Evolutionary conservation across 2,113 vertebrate species (phyloP), one percentile per base, ranked within the genome.

Genomic region (Chinchilla lanigera): DNA sequence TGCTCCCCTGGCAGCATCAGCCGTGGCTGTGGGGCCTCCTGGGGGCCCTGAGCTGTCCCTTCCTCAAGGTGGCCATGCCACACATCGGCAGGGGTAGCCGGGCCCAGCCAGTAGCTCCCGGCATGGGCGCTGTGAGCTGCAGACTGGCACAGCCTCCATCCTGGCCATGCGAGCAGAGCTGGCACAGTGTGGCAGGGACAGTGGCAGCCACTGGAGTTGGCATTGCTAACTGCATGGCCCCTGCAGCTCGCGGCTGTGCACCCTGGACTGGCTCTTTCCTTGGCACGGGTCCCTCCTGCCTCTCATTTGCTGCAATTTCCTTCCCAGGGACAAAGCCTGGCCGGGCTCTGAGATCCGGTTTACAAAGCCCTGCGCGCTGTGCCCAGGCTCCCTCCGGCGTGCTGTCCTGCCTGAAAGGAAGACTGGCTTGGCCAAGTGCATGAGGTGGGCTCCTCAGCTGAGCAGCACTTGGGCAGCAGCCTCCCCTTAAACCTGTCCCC

Each of bases 1-100:
- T 54, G 65, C 81, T 95, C 90, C 93, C 71, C 92, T 96, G 95
- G 90, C 96, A 94, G 77, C 54, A 86, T 69, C 41, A 61, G n/a
- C 94, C 86, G 63, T 78, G 96, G 86, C 44, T 91, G 90, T 22
- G 71, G 86, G 84, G 92, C 38, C 50, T 28, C 17, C 67, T 78
- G 69, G 24, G 86, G 83, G 83, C 93, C 83, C 96, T 56, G 0
- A 2, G 38, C 50, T 69, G 38, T 86, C 96, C 84, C 69, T 95
- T 97, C n/a, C 33, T 94, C 73, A 10, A 35, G 89, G 98, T 52
- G 14, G 33, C 38, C 71, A 60, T 7, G 41, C 63, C 71, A 33
- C 38, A 44, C 41, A 33, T 28, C 87, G 47, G 50, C 4, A 11
- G 33, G 11, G 1, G 7, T n/a, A 78, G 52, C 35, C 8, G 33